These are phyloP conservation scores for Iguana delicatissima DNA, from an alignment of 2,797 vertebrate species.

Conservation along the genomic window DNA sequence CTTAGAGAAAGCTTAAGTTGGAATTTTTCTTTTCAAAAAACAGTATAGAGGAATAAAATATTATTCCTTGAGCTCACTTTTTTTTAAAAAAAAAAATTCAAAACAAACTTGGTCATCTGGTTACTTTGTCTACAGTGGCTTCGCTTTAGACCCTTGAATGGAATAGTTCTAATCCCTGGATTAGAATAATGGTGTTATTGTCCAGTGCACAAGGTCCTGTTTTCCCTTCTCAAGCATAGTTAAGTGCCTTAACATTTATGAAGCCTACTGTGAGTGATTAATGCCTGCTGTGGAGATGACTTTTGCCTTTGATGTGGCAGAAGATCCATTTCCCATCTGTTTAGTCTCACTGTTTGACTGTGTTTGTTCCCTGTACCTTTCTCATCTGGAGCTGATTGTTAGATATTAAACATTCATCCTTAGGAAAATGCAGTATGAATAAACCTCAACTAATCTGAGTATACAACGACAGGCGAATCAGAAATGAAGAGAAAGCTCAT, in stretches of 20 bases:
- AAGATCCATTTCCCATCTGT: neutral
- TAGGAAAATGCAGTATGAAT: slow-evolving; percentile 4
- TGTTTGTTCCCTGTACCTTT: neutral
- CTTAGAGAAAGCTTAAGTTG: neutral
- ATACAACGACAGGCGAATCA: neutral
- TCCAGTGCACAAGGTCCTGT: slow-evolving; percentile 31
- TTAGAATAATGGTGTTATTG: slow-evolving; percentile 27
- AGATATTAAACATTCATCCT: neutral
- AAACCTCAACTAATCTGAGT: slow-evolving; percentile 11
- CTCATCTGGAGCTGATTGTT: slow-evolving; percentile 20
- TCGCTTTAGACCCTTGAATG: slow-evolving; percentile 26
- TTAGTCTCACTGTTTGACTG: neutral
- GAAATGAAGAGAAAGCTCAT: neutral
- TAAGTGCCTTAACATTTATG: slow-evolving; percentile 41
- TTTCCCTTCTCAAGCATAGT: slow-evolving; percentile 16
- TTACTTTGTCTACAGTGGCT: neutral
- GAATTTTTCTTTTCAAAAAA: neutral
- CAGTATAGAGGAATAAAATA: rapidly evolving
- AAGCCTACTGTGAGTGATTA: neutral
- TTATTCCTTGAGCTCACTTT: neutral
- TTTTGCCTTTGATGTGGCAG: slow-evolving; percentile 38
- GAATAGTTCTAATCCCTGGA: slow-evolving; percentile 37
- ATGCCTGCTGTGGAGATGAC: neutral
- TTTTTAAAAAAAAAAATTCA: neutral
- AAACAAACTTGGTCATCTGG: slow-evolving; percentile 40